Percentiles rank a stretch among this genome's conserved stretches.
phyloP scores from a whole-genome alignment of 2,797 vertebrate genomes.

The Enteromius fasciolatus region DNA sequence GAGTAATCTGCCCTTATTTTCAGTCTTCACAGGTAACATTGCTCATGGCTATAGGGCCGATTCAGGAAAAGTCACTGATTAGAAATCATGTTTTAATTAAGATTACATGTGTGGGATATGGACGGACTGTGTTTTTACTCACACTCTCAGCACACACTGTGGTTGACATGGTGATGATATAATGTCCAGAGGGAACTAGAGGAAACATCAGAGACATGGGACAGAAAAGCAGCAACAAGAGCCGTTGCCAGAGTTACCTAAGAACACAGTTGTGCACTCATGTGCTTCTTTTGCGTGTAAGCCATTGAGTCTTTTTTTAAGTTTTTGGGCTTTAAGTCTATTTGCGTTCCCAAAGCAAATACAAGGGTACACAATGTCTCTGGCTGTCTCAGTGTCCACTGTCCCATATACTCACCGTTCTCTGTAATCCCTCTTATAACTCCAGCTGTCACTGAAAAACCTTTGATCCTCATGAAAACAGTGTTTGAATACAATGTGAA shows the following conservation, averaged over 20 bases:
- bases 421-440: conserved; percentile 51
- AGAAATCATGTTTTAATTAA: conserved; percentile 10
- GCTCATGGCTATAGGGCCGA: neutral
- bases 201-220: conserved; percentile 29
- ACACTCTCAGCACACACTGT: neutral
- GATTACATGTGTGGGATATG: neutral
- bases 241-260: conserved; percentile 12
- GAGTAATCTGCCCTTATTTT: neutral
- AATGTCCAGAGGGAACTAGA: conserved; percentile 5
- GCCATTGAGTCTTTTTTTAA: conserved; percentile 26
- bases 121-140: neutral
- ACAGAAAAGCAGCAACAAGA: conserved; percentile 8
- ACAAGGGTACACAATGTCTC: conserved; percentile 19
- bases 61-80: neutral
- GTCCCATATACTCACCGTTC: conserved; percentile 38
- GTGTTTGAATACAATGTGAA: conserved; percentile 26
- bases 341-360: conserved; percentile 11
- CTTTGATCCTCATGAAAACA: conserved; percentile 45
- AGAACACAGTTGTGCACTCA: neutral
- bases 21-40: neutral
- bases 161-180: neutral
- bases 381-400: neutral
- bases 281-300: neutral
- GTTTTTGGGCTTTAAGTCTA: conserved; percentile 3
- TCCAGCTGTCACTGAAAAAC: conserved; percentile 55